phyloP scores from a whole-genome alignment of 2,113 vertebrate species.

The Poeciliopsis retropinna region DNA sequence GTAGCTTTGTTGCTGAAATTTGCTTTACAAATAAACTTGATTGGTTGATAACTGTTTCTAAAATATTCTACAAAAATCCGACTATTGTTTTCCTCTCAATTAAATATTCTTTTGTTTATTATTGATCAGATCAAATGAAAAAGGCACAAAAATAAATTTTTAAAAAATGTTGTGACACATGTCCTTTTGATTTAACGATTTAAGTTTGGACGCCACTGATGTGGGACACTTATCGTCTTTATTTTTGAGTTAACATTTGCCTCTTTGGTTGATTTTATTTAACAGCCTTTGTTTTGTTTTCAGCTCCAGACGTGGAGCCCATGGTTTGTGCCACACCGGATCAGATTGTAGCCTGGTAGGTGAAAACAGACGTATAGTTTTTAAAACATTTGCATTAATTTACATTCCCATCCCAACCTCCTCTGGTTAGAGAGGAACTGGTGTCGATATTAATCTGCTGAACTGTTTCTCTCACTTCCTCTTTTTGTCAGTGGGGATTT shows the following conservation, averaged over 20 bases:
- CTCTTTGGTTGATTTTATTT: not conserved
- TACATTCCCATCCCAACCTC: not conserved
- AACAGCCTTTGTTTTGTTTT: not conserved
- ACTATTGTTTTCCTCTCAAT: too few species aligned
- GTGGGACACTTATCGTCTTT: not conserved
- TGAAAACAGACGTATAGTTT: conserved; percentile 6
- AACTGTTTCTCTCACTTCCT: not conserved
- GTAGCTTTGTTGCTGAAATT: too few species aligned
- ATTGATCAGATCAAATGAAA: too few species aligned
- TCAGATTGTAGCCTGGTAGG: conserved; percentile 70
- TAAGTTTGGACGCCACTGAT: too few species aligned
- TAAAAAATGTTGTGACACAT: too few species aligned
- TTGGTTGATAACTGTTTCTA: too few species aligned
- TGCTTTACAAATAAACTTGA: too few species aligned
- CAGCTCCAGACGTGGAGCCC: conserved; percentile 71
- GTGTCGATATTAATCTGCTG: not conserved
- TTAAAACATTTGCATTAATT: not conserved
- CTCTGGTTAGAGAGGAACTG: not conserved
- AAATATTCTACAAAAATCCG: too few species aligned
- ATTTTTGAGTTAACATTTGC: not conserved
- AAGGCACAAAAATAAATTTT: too few species aligned
- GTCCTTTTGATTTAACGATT: too few species aligned
- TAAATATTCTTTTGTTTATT: too few species aligned
- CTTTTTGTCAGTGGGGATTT: conserved; percentile 59
- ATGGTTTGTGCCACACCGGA: conserved; percentile 73